Percentiles rank a stretch among this genome's conserved stretches.
These are phyloP conservation scores for Spodoptera exigua DNA, from an alignment of 2,888 invertebrate genomes.

Conservation along the genomic window DNA sequence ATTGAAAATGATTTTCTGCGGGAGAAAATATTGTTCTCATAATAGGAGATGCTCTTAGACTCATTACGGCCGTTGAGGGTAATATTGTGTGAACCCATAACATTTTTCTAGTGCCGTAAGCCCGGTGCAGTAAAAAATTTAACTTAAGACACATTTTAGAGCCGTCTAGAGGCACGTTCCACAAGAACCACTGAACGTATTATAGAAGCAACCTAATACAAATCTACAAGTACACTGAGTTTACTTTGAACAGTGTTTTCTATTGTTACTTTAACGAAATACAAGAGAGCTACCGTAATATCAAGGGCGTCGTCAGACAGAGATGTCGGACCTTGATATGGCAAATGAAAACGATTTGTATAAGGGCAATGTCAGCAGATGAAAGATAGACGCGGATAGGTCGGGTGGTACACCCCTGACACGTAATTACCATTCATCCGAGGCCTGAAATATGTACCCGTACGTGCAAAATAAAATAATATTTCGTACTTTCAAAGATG, in stretches of 20 bases:
- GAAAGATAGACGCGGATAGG: constrained; percentile 3
- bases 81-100: constrained; percentile 34
- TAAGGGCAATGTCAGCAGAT: constrained; percentile 42
- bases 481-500: too few relatives aligned
- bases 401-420: constrained; percentile 1
- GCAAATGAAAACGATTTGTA: constrained; percentile 49
- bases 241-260: constrained; percentile 24
- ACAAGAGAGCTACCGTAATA: constrained; percentile 15
- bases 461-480: too few relatives aligned
- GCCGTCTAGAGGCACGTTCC: constrained; percentile 32
- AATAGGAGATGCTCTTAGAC: constrained; percentile 32
- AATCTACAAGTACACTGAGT: constrained; percentile 24
- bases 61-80: constrained; percentile 36
- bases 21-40: constrained; percentile 29
- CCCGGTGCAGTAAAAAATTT: constrained; percentile 21
- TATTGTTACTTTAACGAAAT: constrained; percentile 24
- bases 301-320: constrained; percentile 26
- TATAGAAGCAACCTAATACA: constrained; percentile 8
- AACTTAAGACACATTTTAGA: constrained; percentile 44
- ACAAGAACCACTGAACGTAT: constrained; percentile 19
- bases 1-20: constrained; percentile 37
- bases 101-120: constrained; percentile 32
- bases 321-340: constrained; percentile 51
- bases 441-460: too few relatives aligned
- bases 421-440: constrained; percentile 23